Conservation (phyloP, 1,140 invertebrate genomes). For the Euglossa dilemma region DNA sequence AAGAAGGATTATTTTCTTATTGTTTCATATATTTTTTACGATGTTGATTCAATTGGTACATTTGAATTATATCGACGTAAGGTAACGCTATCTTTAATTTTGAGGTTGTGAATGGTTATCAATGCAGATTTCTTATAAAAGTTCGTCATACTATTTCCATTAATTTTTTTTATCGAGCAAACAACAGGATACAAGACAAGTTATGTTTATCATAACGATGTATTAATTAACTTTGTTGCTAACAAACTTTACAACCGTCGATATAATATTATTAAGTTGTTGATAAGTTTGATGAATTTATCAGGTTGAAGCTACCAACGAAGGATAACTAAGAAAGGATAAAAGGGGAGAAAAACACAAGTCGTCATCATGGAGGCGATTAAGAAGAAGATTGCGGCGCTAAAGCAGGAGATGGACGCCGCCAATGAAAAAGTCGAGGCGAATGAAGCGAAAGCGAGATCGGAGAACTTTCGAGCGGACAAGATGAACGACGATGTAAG, state of each 20-base stretch:
- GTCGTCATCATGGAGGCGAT: constrained; percentile 89
- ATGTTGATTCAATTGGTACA: background rate
- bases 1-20: background rate
- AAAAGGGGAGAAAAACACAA: constrained; percentile 35
- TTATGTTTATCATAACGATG: no score
- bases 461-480: constrained; percentile 87
- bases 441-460: constrained; percentile 88
- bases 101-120: background rate
- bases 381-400: constrained; percentile 93
- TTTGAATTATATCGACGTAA: background rate
- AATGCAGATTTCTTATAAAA: no score
- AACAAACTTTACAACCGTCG: no score
- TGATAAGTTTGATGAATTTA: background rate
- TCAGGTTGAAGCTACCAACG: constrained; percentile 21
- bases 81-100: background rate
- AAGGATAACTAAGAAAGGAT: constrained; percentile 17
- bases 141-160: background rate
- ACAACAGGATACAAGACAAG: background rate
- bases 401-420: constrained; percentile 92
- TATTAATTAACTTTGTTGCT: no score
- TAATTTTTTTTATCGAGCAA: background rate
- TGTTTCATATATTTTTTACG: no score
- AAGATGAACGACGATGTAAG: constrained; percentile 88
- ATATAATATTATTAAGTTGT: background rate
- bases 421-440: constrained; percentile 90